Base-by-base conservation (phyloP, 2,888 invertebrate genomes). In the Eremobia ochroleuca region DNA sequence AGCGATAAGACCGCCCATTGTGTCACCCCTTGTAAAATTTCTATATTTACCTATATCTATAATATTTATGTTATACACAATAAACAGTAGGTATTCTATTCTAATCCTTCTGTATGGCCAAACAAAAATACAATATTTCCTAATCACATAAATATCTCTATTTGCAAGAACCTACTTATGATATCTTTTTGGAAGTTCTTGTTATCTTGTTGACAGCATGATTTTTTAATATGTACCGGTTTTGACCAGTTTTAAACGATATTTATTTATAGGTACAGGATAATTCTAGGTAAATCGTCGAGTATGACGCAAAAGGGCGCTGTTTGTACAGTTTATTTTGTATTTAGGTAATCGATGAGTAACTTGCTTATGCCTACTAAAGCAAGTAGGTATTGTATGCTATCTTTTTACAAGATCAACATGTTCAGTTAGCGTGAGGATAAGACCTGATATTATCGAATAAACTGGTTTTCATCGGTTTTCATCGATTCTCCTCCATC, bases 171-270 rank as follows among this genome's bases (percentile, higher is more conserved):
- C 49, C 18, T 59, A 52, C 28, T 28, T 49, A n/a, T 28, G 49
- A 34, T 77, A 59, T 77, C n/a, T 11, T 43, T 61, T 67, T 77
- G 40, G 49, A 68, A 61, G 59, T 77, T 28, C 43, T 52, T 28
- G 4, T 25, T 46, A 69, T 52, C 52, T 43, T 79, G 43, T 62
- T 69, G 28, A 34, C 18, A 79, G 43, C 25, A 79, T 28, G 34
- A 34, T 77, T 76, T 31, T 15, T 58, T 4, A 28, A 66, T 37
- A 2, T 28, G 34, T 18, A 66, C 59, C 8, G 34, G 78, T 52
- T 49, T 58, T 31, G 6, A 40, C 46, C 58, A n/a, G 77, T 77
- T 59, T 13, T 31, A 11, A n/a, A 40, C 37, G 31, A 65, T 25
- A 43, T 25, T 49, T 66, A 28, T 46, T 15, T 49, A 77, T 58